Conservation (phyloP, 2,888 invertebrate species). For the Nycteola revayana region DNA sequence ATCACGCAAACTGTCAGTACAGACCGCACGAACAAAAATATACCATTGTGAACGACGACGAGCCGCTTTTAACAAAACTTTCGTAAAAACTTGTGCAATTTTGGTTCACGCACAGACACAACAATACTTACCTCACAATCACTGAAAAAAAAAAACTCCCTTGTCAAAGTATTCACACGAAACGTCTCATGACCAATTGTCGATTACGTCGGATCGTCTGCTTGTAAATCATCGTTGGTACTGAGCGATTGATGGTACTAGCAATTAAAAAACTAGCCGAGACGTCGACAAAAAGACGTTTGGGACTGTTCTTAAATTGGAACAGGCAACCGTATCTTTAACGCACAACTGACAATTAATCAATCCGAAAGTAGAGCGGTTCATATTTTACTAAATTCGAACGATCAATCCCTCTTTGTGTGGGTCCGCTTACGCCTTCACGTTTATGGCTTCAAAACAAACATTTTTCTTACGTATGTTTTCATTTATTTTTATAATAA, state of each 20-base stretch:
- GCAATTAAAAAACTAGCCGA: slow-evolving; percentile 59
- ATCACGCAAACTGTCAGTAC: slow-evolving; percentile 78
- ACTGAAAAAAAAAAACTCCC: slow-evolving; percentile 39
- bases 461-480: slow-evolving; percentile 71
- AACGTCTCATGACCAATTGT: slow-evolving; percentile 38
- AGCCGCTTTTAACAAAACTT: slow-evolving; percentile 72
- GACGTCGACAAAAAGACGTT: slow-evolving; percentile 56
- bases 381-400: slow-evolving; percentile 65
- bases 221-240: slow-evolving; percentile 49
- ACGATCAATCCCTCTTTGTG: slow-evolving; percentile 75
- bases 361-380: slow-evolving; percentile 69
- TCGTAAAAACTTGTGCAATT: slow-evolving; percentile 77
- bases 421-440: slow-evolving; percentile 61
- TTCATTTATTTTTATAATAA: slow-evolving; percentile 74
- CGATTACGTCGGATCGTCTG: slow-evolving; percentile 38
- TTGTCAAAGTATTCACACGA: slow-evolving; percentile 42
- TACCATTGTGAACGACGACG: slow-evolving; percentile 65
- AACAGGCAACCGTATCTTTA: slow-evolving; percentile 49
- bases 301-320: slow-evolving; percentile 59
- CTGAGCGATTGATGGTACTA: slow-evolving; percentile 50
- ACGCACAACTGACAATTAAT: slow-evolving; percentile 71
- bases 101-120: slow-evolving; percentile 60
- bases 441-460: slow-evolving; percentile 74
- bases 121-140: slow-evolving; percentile 28
- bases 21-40: slow-evolving; percentile 80